phyloP scores from a whole-genome alignment of 2,797 vertebrate species.

The Lacerta bilineata region DNA sequence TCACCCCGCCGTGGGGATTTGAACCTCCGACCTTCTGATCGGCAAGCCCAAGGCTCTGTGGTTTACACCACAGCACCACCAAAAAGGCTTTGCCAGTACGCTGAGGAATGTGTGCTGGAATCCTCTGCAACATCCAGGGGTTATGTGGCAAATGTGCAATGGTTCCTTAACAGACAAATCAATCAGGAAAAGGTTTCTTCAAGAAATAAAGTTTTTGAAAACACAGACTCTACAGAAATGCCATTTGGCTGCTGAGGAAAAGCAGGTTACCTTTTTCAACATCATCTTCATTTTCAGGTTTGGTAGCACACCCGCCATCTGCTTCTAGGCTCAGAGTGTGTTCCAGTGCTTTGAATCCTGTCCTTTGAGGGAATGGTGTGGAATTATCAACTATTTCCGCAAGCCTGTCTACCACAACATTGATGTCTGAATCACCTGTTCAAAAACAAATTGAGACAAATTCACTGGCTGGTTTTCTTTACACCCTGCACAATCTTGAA shows the following conservation, averaged over 20 bases:
- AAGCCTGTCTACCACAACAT: constrained; percentile 70
- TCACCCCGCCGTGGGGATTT: too few relatives aligned
- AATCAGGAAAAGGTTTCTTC: neutral
- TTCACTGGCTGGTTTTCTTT: neutral
- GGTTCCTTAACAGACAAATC: neutral
- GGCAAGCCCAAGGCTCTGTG: too few relatives aligned
- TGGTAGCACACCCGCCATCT: neutral
- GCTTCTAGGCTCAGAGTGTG: accelerated
- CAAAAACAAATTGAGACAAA: neutral
- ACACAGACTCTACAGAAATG: neutral
- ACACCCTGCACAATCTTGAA: too few relatives aligned
- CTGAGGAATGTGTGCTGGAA: neutral
- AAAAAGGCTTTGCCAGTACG: neutral
- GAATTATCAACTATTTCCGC: constrained; percentile 70
- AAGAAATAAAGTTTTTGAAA: neutral
- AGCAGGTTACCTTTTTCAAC: constrained; percentile 18
- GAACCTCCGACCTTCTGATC: too few relatives aligned
- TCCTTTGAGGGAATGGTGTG: neutral
- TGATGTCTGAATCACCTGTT: constrained; percentile 3
- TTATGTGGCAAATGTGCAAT: neutral
- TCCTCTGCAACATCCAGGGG: neutral
- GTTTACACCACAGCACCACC: too few relatives aligned
- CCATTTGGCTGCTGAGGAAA: neutral
- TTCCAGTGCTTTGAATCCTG: accelerated
- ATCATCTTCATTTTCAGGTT: neutral